Evolutionary conservation across 2,888 invertebrate species (phyloP), one percentile per base, ranked within the genome.

Genomic region (Ichneumoninae sp.): DNA sequence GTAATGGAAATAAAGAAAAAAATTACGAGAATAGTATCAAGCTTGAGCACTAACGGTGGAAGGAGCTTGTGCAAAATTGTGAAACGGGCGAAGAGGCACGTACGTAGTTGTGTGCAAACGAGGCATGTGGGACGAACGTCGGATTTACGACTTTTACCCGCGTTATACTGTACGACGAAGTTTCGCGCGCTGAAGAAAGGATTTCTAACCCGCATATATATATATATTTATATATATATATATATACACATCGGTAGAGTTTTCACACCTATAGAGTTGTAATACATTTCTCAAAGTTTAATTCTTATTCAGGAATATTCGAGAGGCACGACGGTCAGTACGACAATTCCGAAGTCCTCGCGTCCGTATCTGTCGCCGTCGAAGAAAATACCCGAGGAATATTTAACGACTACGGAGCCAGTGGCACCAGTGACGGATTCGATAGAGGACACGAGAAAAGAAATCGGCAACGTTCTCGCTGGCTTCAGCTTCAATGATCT

Each of bases 371-470:
- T 96, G 71, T 95, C 95, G 0, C 94, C 95, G 2, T 95, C 97
- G 1, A 98, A 97, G 92, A 95, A 96, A 92, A 97, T 98, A 87
- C 97, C 97, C 1, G 95, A 96, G 3, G 96, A 97, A 88, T 97
- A 96, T 93, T 95, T 97, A 63, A 96, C 96, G 0, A 96, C 96
- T 4, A 89, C 90, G 6, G 89, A 91, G 65, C 87, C 89, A 16
- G 88, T 81, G 3, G 83, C 83, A 10, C 69, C 86, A 5, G 36
- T 71, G 30, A 85, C 84, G 10, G 80, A 60, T 40, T 73, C 83
- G 16, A 82, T 66, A 33, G 60, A 77, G 26, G 75, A 84, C 33
- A 63, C 63, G 68, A 65, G 73, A 74, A 83, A 86, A 70, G 84
- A 87, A 66, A 87, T 78, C 52, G 85, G 78, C 54, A 85, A 87